These are phyloP conservation scores for Pocota personata DNA, from an alignment of 2,888 invertebrate species.

Conservation along the genomic window DNA sequence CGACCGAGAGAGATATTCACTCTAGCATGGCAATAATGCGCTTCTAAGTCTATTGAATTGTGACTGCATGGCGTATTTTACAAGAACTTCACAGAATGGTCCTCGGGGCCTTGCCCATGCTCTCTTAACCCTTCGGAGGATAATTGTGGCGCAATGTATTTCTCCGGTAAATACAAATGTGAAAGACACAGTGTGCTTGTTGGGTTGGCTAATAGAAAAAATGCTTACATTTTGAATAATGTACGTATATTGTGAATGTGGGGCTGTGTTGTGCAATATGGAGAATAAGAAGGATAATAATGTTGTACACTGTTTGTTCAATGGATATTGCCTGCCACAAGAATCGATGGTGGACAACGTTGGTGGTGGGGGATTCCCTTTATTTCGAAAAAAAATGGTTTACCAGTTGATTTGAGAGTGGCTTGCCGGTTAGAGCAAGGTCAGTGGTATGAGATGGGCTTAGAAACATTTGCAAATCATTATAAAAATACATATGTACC, in stretches of 20 bases:
- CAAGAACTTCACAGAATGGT: conserved; percentile 56
- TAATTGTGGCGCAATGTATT: conserved; percentile 16
- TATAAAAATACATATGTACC: too few relatives aligned
- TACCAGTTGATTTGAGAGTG: conserved; percentile 6
- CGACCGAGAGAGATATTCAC: conserved; percentile 35
- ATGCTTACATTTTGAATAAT: conserved; percentile 52
- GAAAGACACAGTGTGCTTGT: conserved; percentile 19
- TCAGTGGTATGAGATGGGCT: not conserved
- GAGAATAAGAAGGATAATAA: conserved; percentile 43
- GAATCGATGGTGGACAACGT: not conserved
- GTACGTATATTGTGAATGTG: not conserved
- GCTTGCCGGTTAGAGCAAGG: conserved; percentile 12
- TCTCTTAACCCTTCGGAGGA: conserved; percentile 1
- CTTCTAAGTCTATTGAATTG: conserved; percentile 72
- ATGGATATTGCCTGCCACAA: conserved; percentile 21
- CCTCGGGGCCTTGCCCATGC: conserved; percentile 11
- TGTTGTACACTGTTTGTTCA: conserved; percentile 27
- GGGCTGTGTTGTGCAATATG: conserved; percentile 24
- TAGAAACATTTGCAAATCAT: not conserved
- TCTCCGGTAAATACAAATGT: conserved; percentile 46
- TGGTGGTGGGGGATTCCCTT: not conserved
- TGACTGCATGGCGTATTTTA: conserved; percentile 69
- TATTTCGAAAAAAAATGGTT: not conserved
- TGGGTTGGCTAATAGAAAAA: conserved; percentile 54
- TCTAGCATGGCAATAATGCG: conserved; percentile 60